Evolutionary conservation across 2,888 invertebrate species (phyloP), one percentile per base, ranked within the genome.

Genomic region (Sphaeridia pumilis): DNA sequence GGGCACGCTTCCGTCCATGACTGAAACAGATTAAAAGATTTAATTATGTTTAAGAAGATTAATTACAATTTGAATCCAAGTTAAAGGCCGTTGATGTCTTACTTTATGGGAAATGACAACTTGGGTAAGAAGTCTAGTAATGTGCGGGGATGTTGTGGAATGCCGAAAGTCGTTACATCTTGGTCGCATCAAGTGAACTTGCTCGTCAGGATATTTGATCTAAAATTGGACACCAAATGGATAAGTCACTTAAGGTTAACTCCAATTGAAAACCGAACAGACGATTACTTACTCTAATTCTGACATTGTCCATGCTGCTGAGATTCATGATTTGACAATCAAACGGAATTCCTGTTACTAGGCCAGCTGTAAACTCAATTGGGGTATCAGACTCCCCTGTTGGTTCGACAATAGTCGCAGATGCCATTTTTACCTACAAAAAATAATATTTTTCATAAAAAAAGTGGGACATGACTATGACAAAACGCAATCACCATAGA

Each of bases 331-430:
- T 77, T 69, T 88, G 87, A 0, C 89, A 92, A 67, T 90, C 87
- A 52, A 94, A 75, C 14, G 84, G 84, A 35, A 94, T 81, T 31
- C 87, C 86, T 56, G 90, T 80, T 46, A 93, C 81, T 3, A 95
- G 77, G 0, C 94, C 94, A 0, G 94, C 92, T 31, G 92, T 89
- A 68, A 94, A 92, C 68, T 92, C 90, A 53, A 90, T 74, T 2
- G 87, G 83, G 47, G 78, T 79, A 64, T 87, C 87, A 14, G 83
- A 82, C 68, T 87, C 82, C 31, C 83, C 83, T 43, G 81, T 81
- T 1, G 93, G 93, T 68, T 93, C 89, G 48, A 86, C 74, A 59
- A 94, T 87, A 3, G 77, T 77, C 4, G 86, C 88, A 21, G 80
- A 78, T 67, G 86, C 85, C 77, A 87, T 85, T 56, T 81, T 77